Evolutionary conservation across 2,888 invertebrate species (phyloP).

Genomic region (Clunio marinus): DNA sequence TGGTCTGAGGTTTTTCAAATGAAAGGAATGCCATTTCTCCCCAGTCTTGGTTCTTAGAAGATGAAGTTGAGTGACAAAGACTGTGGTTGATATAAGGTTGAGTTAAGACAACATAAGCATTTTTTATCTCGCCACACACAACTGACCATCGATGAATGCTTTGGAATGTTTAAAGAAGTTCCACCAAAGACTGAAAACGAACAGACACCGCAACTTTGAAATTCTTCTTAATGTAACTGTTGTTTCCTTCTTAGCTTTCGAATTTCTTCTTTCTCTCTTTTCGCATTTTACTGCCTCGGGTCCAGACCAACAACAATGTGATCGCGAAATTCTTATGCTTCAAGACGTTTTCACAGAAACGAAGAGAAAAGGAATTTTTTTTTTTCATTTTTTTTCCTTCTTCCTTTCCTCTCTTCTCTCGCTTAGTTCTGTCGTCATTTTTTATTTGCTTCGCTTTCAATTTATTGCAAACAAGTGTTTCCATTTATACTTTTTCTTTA

Average conservation of each 20-base stretch:
- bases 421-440: conserved; percentile 12
- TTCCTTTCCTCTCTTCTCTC: background rate
- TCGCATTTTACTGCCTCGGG: background rate
- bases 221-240: conserved; percentile 17
- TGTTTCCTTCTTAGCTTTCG: conserved; percentile 1
- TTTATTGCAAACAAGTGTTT: conserved; percentile 29
- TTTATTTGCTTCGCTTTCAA: conserved; percentile 21
- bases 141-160: conserved; percentile 10
- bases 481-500: background rate
- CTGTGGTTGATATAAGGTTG: background rate
- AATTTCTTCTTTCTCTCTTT: background rate
- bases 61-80: conserved; percentile 3
- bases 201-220: conserved; percentile 4
- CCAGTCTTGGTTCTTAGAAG: background rate
- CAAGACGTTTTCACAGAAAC: background rate
- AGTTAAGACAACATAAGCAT: background rate
- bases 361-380: conserved; percentile 15
- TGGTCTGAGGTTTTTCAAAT: too few species aligned
- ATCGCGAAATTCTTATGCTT: conserved; percentile 15
- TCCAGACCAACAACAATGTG: conserved; percentile 15
- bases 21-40: too few species aligned
- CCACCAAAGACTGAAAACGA: too few species aligned
- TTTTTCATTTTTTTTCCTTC: background rate
- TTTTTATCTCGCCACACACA: background rate
- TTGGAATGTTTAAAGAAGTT: too few species aligned